A percentile compares a stretch with the other conserved stretches of the same genome.
Conservation (phyloP, 2,888 invertebrate genomes). For the Phaedon cochleariae region DNA sequence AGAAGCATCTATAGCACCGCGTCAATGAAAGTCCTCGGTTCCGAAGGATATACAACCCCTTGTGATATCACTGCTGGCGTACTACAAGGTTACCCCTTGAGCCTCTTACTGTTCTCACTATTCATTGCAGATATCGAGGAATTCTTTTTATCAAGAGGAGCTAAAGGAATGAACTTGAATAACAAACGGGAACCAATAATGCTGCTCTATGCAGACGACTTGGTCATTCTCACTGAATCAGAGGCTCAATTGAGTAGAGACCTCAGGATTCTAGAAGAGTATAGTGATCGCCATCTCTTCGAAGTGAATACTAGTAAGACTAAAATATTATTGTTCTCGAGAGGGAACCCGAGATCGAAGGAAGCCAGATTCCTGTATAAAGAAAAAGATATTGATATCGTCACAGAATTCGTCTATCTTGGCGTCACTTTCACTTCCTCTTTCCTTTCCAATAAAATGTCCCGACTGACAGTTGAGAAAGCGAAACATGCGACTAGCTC, state of each 20-base stretch:
- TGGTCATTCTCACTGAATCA: constrained; percentile 13
- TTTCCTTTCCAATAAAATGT: no score
- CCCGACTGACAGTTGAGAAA: no score
- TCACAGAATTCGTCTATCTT: not conserved
- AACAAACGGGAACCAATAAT: not conserved
- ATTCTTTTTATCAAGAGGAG: not conserved
- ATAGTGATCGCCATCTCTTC: not conserved
- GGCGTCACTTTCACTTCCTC: no score
- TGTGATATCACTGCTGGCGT: not conserved
- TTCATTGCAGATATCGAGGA: not conserved
- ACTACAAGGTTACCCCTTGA: not conserved
- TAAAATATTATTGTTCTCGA: not conserved
- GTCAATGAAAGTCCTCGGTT: not conserved
- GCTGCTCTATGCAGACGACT: constrained; percentile 3
- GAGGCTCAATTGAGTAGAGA: not conserved
- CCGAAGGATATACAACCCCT: not conserved
- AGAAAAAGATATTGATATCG: not conserved
- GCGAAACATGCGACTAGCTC: no score
- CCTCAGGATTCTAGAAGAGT: constrained; percentile 9
- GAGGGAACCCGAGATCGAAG: not conserved
- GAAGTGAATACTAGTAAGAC: constrained; percentile 1
- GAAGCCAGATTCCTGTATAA: not conserved
- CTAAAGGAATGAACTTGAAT: not conserved
- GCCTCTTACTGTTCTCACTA: not conserved
- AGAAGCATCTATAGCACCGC: not conserved